Base-by-base conservation (phyloP, 2,888 invertebrate genomes). In the Mechanitis mazaeus region DNA sequence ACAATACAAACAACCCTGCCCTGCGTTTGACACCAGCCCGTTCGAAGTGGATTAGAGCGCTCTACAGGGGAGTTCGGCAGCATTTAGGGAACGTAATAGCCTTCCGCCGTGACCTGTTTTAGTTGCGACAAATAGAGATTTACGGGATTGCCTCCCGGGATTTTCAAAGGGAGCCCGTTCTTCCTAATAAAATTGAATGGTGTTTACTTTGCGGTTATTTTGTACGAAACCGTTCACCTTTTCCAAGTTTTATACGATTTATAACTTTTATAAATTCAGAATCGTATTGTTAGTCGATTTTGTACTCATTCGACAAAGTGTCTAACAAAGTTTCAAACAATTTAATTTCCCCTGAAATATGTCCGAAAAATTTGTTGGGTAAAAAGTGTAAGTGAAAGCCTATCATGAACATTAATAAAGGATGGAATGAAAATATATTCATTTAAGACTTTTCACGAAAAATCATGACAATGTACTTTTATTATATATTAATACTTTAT, bases 81-180 rank as follows among this genome's bases (percentile, higher is more conserved):
- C 87, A 86, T 88, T 89, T 88, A 87, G 88, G 86, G 84, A 86
- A 75, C 87, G 87, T 88, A 87, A 89, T 87, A 87, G 88, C 87
- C 84, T 85, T 83, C 84, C 82, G 81, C 85, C 84, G 89, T 89
- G 89, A 89, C 89, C 89, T 88, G 89, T 84, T 90, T 88, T 84
- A 88, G 85, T 86, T 85, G 88, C 86, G 85, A 89, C 89, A 89
- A 89, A 90, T 89, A 87, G 86, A 89, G 88, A 89, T 89, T 90
- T 90, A 90, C 87, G 82, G 80, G 80, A 86, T 84, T 81, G 84
- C 85, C 78, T 76, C 75, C 77, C 75, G 75, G 80, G 81, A 80
- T 83, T 83, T 80, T 75, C 80, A 79, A 83, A 81, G 73, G 77
- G 75, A 80, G 75, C 77, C 79, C 78, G 75, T 75, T 80, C 77